These are phyloP conservation scores for Dromius quadrimaculatus DNA, from an alignment of 2,888 invertebrate species.

Conservation along the genomic window DNA sequence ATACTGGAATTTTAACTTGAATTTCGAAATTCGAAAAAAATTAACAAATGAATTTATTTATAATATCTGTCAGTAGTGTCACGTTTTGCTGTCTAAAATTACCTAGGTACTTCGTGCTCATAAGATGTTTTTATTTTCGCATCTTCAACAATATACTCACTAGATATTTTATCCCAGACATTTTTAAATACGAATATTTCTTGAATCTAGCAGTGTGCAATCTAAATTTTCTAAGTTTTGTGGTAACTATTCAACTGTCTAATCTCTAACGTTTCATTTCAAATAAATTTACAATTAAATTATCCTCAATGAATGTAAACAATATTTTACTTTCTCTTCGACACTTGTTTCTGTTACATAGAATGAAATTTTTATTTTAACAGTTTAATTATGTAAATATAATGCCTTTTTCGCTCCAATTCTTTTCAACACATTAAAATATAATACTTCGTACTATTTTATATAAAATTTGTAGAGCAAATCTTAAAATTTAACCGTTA, in stretches of 20 bases:
- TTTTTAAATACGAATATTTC: too few relatives aligned
- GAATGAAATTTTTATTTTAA: background rate
- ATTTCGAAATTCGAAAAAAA: constrained; percentile 10
- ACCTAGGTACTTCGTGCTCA: constrained; percentile 9
- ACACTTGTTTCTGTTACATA: background rate
- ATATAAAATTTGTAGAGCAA: background rate
- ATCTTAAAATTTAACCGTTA: background rate
- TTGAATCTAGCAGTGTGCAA: too few relatives aligned
- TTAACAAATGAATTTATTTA: constrained; percentile 27
- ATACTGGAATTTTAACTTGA: constrained; percentile 2
- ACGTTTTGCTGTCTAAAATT: constrained; percentile 26
- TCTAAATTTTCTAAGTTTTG: too few relatives aligned
- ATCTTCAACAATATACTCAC: too few relatives aligned
- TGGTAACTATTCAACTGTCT: too few relatives aligned
- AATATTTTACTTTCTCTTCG: constrained; percentile 3
- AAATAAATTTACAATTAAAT: background rate
- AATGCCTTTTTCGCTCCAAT: background rate
- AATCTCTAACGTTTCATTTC: too few relatives aligned
- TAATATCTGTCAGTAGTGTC: constrained; percentile 11
- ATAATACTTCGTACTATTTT: constrained; percentile 2
- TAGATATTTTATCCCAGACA: too few relatives aligned
- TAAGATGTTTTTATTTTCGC: too few relatives aligned
- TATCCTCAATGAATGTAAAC: background rate
- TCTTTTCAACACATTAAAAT: background rate
- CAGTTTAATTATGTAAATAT: constrained; percentile 8